A percentile compares a stretch with the other conserved stretches of the same genome.
phyloP scores from a whole-genome alignment of 2,113 vertebrate species.

The Machaerirhynchus nigripectus region DNA sequence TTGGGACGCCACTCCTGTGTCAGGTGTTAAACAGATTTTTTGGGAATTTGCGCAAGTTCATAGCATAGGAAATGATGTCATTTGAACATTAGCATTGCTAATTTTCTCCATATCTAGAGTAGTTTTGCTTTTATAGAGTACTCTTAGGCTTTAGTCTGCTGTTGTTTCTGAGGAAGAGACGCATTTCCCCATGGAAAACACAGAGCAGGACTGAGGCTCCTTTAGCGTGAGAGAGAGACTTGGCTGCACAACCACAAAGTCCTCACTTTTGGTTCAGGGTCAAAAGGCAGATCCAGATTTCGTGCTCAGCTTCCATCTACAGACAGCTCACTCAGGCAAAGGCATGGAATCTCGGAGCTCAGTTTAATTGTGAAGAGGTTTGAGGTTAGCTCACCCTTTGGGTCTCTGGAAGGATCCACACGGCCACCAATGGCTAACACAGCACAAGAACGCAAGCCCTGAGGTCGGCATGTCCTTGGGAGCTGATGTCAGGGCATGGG shows the following conservation, averaged over 20 bases:
- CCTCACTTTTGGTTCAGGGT: not conserved
- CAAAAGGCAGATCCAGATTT: not conserved
- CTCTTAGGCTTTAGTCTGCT: not conserved
- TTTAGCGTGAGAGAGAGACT: not conserved
- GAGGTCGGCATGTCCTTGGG: not conserved
- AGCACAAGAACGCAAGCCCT: fast-evolving
- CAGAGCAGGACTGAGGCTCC: fast-evolving
- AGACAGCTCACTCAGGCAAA: not conserved
- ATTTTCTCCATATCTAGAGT: not conserved
- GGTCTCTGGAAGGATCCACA: fast-evolving
- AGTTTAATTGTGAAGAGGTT: not conserved
- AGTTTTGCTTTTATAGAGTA: not conserved
- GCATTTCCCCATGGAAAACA: not conserved
- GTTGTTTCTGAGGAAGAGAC: not conserved
- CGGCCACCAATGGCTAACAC: not conserved
- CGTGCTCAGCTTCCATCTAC: not conserved
- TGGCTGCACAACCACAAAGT: not conserved
- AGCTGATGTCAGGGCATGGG: not conserved
- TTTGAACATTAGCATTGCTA: not conserved
- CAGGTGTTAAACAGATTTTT: not conserved
- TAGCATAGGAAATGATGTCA: not conserved
- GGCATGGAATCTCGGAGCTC: not conserved
- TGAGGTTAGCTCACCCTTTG: not conserved
- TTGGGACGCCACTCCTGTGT: not conserved
- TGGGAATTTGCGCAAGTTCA: not conserved